Conservation (phyloP, 92 coral and sea anemone genomes). For the Umimayanthus chanpuru region DNA sequence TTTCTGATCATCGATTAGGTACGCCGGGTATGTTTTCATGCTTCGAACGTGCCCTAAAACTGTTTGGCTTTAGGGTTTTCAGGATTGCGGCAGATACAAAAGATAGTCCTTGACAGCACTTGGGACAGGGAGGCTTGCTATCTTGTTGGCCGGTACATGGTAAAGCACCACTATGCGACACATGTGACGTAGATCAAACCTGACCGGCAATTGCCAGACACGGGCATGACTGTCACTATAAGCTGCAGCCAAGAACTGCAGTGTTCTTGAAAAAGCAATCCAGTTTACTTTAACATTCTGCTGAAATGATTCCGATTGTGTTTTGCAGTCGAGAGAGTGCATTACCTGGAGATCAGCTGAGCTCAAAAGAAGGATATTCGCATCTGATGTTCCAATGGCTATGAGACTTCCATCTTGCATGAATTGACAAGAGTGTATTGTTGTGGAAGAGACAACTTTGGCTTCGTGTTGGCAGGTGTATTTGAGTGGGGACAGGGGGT, state of each 20-base stretch:
- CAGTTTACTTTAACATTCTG: slow-evolving; percentile 79
- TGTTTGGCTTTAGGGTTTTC: background rate
- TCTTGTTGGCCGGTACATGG: slow-evolving; percentile 75
- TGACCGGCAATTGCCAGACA: slow-evolving; percentile 77
- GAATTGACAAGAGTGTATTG: slow-evolving; percentile 78
- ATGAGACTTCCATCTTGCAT: slow-evolving; percentile 75
- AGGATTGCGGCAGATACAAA: slow-evolving; percentile 48
- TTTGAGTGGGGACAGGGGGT: slow-evolving; percentile 53
- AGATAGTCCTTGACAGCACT: slow-evolving; percentile 70
- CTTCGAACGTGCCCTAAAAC: background rate
- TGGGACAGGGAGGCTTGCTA: slow-evolving; percentile 72
- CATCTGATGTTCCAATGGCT: slow-evolving; percentile 85
- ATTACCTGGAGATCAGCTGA: slow-evolving; percentile 48
- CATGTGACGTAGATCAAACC: slow-evolving; percentile 73
- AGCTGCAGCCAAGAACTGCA: slow-evolving; percentile 84
- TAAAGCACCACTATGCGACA: slow-evolving; percentile 81
- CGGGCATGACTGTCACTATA: slow-evolving; percentile 80
- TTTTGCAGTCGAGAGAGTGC: slow-evolving; percentile 67
- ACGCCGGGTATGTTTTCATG: too few species aligned
- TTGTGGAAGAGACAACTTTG: slow-evolving; percentile 66
- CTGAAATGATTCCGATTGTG: slow-evolving; percentile 57
- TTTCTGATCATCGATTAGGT: too few species aligned
- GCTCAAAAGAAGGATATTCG: slow-evolving; percentile 65
- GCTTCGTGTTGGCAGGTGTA: slow-evolving; percentile 74
- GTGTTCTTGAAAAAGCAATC: slow-evolving; percentile 79